phyloP scores from a whole-genome alignment of 2,797 vertebrate genomes.

The Carapus acus region DNA sequence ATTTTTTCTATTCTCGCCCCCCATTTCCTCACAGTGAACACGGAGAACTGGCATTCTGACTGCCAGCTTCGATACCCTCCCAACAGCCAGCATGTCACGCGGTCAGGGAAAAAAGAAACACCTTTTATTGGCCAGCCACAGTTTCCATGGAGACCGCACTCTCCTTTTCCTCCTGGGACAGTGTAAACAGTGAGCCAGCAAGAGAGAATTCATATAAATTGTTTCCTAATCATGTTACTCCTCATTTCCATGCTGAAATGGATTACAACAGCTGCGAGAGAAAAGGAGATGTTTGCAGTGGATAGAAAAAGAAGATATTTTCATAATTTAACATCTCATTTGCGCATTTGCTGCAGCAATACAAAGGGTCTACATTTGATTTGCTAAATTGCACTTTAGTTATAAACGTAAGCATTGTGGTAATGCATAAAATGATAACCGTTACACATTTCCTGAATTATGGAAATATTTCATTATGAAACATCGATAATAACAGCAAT shows the following conservation, averaged over 20 bases:
- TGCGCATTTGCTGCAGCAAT: conserved; percentile 3
- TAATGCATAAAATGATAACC: too few species aligned
- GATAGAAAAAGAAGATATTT: conserved; percentile 26
- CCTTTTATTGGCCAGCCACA: conserved; percentile 56
- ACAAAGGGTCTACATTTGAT: conserved; percentile 27
- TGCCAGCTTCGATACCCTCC: conserved; percentile 69
- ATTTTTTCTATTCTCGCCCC: conserved; percentile 48
- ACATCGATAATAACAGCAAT: too few species aligned
- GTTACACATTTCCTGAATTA: too few species aligned
- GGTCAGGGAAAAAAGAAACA: conserved; percentile 44
- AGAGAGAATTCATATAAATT: conserved; percentile 70
- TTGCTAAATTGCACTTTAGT: too few species aligned
- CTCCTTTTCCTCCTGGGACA: conserved; percentile 58
- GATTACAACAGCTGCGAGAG: conserved; percentile 53
- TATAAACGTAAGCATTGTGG: too few species aligned
- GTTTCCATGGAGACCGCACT: conserved; percentile 76
- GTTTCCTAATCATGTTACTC: conserved; percentile 74
- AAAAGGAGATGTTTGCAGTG: conserved; percentile 7
- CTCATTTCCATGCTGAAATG: conserved; percentile 68
- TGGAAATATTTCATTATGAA: too few species aligned
- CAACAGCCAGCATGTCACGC: conserved; percentile 60
- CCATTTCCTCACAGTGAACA: conserved; percentile 56
- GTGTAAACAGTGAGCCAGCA: conserved; percentile 69
- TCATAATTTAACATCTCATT: conserved; percentile 38
- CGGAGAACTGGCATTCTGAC: conserved; percentile 54